A percentile compares a stretch with the other conserved stretches of the same genome.
phyloP scores from a whole-genome alignment of 1,140 invertebrate genomes.

The Ylistrum balloti region DNA sequence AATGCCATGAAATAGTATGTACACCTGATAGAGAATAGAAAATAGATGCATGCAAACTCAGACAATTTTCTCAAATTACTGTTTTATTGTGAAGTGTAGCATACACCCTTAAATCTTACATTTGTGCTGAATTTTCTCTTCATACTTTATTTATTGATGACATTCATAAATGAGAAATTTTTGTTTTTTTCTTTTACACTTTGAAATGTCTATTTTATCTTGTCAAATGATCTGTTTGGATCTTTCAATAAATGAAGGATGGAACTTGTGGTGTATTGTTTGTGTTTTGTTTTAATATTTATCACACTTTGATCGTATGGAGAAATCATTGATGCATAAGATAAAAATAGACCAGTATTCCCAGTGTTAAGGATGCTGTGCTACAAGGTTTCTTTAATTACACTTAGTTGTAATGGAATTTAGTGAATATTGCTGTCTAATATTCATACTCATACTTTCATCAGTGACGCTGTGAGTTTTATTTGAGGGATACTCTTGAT shows the following conservation, averaged over 20 bases:
- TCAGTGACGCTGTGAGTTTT: no score
- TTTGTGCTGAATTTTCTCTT: neutral
- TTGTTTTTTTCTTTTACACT: no score
- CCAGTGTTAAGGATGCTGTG: no score
- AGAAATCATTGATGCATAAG: no score
- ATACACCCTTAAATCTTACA: neutral
- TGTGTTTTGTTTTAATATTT: neutral
- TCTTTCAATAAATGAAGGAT: conserved; percentile 21
- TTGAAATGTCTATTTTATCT: neutral
- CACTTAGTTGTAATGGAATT: no score
- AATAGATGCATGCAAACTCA: no score
- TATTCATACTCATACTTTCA: no score
- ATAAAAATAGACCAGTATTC: no score
- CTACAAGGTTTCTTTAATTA: no score
- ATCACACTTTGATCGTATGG: no score
- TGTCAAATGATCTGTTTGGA: neutral
- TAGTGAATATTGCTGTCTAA: no score
- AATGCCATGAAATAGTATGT: neutral
- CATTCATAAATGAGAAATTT: neutral
- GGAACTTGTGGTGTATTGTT: neutral
- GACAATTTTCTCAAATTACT: neutral
- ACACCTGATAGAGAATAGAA: neutral
- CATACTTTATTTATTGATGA: neutral
- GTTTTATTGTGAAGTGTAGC: neutral
- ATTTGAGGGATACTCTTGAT: no score